Base-by-base conservation (phyloP, 2,797 vertebrate genomes). In the Tolypeutes matacus region DNA sequence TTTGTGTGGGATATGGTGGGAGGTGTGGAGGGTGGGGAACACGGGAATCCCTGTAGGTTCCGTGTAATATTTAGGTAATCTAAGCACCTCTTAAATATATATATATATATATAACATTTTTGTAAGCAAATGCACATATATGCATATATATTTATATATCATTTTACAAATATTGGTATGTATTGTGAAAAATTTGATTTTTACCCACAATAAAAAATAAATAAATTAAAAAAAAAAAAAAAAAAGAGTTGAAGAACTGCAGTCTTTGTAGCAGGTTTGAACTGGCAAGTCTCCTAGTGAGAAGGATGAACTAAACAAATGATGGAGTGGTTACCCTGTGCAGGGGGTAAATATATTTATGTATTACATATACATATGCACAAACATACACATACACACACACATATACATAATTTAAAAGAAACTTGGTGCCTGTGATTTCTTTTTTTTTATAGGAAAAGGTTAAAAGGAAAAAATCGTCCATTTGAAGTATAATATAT, bases 321-420 rank as follows among this genome's bases (percentile, higher is more conserved):
- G 42, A 2, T 13, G 23, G 49, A 8, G 31, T 4, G 7, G 11
- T 2, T 23, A 21, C 56, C 69, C 75, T 73, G 21, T 13, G 27
- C 11, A 1, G 42, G 29, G 5, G 65, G 18, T 3, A 0, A 42
- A 56, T 56, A 56, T 56, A 21, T 56, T 18, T 56, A 56, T 56
- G 6, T 6, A 29, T 10, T 13, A 51, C 15, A 21, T 7, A 17
- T 12, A 27, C 62, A 23, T 5, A 7, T 31, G 18, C 7, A 70
- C 20, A 29, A 15, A 2, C 11, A 46, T 2, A 14, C 0, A 56
- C 7, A 73, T 8, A 15, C 3, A 53, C 9, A 51, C 6, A 51
- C 1, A 23, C 0, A 42, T 13, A 56, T 17, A 34, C 9, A 12
- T 8, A 46, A 8, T 46, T 51, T 49, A 51, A 85, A 85, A 69